These are phyloP conservation scores for Amiota communis DNA, from an alignment of 2,888 invertebrate species.

Conservation along the genomic window DNA sequence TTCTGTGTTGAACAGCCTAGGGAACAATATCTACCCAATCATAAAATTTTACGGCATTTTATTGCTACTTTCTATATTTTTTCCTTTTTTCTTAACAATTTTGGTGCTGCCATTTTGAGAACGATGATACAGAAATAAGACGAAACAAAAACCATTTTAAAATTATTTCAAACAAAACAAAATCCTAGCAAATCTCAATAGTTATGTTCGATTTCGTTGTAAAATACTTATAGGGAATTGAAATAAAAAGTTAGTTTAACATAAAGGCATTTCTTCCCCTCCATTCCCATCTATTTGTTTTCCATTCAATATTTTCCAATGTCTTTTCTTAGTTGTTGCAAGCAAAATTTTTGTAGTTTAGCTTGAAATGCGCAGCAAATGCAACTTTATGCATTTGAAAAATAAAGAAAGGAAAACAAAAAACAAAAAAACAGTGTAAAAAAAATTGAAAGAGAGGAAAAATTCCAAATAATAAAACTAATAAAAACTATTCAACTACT, in stretches of 20 bases:
- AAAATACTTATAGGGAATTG: constrained; percentile 25
- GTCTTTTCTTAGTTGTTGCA: not conserved
- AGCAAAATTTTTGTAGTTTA: not conserved
- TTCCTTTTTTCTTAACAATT: not conserved
- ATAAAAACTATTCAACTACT: constrained; percentile 24
- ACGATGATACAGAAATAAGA: not conserved
- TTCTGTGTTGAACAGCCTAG: constrained; percentile 25
- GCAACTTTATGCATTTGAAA: constrained; percentile 15
- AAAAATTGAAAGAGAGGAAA: too few relatives aligned
- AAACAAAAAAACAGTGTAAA: not conserved
- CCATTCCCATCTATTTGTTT: not conserved
- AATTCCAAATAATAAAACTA: not conserved
- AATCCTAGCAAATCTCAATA: constrained; percentile 20
- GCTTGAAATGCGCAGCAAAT: not conserved
- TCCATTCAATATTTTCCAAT: not conserved
- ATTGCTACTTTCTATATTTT: constrained; percentile 17
- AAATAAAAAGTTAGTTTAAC: constrained; percentile 24
- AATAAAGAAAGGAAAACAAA: too few relatives aligned
- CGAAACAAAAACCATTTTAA: constrained; percentile 10
- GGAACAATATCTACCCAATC: constrained; percentile 44
- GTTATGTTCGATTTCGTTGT: constrained; percentile 21
- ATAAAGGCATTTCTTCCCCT: not conserved
- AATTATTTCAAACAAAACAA: constrained; percentile 3
- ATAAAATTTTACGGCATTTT: constrained; percentile 46
- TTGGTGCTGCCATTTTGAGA: not conserved